These are phyloP conservation scores for Nasonovia ribisnigri DNA, from an alignment of 2,888 invertebrate species.

Conservation along the genomic window DNA sequence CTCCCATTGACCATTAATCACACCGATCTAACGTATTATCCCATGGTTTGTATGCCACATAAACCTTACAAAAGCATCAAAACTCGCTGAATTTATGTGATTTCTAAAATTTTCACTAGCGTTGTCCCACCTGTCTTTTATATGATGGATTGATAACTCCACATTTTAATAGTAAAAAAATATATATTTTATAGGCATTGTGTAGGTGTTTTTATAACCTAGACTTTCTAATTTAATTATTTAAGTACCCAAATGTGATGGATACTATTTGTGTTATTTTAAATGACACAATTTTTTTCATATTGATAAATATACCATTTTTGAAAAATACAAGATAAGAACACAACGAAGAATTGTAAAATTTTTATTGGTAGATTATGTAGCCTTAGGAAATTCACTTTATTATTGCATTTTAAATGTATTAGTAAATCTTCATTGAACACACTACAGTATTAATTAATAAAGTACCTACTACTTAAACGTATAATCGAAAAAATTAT, in stretches of 20 bases:
- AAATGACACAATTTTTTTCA: not conserved
- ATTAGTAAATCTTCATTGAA: not conserved
- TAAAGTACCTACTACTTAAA: not conserved
- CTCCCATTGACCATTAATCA: slow-evolving; percentile 43
- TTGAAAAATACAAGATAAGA: not conserved
- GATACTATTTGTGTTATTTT: not conserved
- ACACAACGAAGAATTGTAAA: not conserved
- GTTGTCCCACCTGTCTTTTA: slow-evolving; percentile 4
- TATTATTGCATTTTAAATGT: not conserved
- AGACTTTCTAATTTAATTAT: not conserved
- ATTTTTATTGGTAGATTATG: not conserved
- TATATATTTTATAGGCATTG: not conserved
- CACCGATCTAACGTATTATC: slow-evolving; percentile 8
- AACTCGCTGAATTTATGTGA: slow-evolving; percentile 9
- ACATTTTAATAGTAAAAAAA: not conserved
- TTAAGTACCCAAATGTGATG: not conserved
- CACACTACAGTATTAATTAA: not conserved
- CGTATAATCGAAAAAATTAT: not conserved
- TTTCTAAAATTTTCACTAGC: slow-evolving; percentile 19
- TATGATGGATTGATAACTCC: not conserved
- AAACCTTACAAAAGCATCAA: slow-evolving; percentile 10
- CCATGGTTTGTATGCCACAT: not conserved
- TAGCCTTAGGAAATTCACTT: not conserved
- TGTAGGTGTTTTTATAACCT: not conserved
- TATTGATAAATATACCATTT: not conserved